Evolutionary conservation across 2,888 invertebrate species (phyloP).

Genomic region (Drosophila monieri): DNA sequence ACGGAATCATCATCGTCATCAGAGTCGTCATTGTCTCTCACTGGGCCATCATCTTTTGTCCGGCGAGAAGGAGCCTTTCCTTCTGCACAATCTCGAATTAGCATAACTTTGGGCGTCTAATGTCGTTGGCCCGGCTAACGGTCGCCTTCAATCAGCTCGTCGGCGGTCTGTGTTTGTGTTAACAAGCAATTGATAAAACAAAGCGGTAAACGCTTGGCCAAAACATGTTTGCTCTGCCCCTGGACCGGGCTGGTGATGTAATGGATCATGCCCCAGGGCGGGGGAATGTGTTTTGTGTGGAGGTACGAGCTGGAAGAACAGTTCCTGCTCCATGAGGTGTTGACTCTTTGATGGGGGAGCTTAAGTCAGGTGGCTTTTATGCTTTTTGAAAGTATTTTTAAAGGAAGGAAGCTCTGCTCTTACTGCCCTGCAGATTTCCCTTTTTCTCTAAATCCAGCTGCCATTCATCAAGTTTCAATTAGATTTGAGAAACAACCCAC

Average conservation of each 20-base stretch:
- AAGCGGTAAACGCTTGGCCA: constrained; percentile 43
- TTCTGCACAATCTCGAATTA: constrained; percentile 49
- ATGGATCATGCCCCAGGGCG: constrained; percentile 18
- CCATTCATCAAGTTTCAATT: constrained; percentile 26
- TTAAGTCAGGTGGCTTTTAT: neutral
- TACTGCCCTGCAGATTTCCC: neutral
- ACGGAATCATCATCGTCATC: constrained; percentile 36
- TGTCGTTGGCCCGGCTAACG: constrained; percentile 45
- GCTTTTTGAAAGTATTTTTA: neutral
- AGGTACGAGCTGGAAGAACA: constrained; percentile 5
- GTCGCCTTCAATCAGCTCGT: constrained; percentile 39
- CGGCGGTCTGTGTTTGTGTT: constrained; percentile 32
- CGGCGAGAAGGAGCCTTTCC: constrained; percentile 21
- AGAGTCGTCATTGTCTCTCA: constrained; percentile 14
- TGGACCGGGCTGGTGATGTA: constrained; percentile 19
- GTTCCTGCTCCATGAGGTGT: constrained; percentile 30
- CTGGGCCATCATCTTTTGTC: constrained; percentile 26
- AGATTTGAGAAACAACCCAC: constrained; percentile 4
- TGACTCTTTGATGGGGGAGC: constrained; percentile 21
- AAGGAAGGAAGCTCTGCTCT: neutral
- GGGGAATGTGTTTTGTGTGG: constrained; percentile 7
- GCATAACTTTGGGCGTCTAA: constrained; percentile 55
- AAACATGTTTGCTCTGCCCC: constrained; percentile 6
- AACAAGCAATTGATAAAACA: constrained; percentile 53
- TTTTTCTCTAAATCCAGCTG: constrained; percentile 8